A percentile compares a stretch with the other conserved stretches of the same genome.
Evolutionary conservation across 2,797 vertebrate genomes (phyloP).

Genomic region (Phataginus tetradactyla): DNA sequence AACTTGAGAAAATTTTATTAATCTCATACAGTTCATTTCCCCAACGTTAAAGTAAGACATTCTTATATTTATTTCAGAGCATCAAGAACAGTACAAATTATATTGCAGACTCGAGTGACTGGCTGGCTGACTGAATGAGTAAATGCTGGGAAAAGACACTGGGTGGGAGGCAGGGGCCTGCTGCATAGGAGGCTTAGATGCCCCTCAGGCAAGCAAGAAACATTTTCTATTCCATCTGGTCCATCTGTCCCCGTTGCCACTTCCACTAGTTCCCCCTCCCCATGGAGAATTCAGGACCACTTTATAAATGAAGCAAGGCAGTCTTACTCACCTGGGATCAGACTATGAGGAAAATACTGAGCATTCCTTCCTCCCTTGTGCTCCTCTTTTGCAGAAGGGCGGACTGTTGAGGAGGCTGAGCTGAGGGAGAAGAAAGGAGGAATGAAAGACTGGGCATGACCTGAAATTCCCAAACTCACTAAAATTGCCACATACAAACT

Average conservation of each 20-base stretch:
- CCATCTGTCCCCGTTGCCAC: background rate
- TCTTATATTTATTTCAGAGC: background rate
- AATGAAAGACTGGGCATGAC: background rate
- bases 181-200: background rate
- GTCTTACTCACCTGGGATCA: slow-evolving; percentile 36
- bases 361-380: background rate
- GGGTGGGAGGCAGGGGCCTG: background rate
- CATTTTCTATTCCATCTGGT: background rate
- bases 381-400: background rate
- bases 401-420: background rate
- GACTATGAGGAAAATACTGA: background rate
- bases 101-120: background rate
- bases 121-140: background rate
- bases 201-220: background rate
- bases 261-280: background rate
- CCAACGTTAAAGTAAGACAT: background rate
- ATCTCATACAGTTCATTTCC: background rate
- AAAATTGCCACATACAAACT: background rate
- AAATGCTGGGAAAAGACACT: background rate
- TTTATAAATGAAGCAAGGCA: slow-evolving; percentile 3
- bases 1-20: slow-evolving; percentile 37
- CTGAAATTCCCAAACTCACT: background rate
- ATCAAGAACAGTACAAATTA: background rate
- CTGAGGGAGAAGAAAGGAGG: background rate
- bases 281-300: background rate